Conservation (phyloP, 2,113 vertebrate genomes). For the Psettodes erumei region DNA sequence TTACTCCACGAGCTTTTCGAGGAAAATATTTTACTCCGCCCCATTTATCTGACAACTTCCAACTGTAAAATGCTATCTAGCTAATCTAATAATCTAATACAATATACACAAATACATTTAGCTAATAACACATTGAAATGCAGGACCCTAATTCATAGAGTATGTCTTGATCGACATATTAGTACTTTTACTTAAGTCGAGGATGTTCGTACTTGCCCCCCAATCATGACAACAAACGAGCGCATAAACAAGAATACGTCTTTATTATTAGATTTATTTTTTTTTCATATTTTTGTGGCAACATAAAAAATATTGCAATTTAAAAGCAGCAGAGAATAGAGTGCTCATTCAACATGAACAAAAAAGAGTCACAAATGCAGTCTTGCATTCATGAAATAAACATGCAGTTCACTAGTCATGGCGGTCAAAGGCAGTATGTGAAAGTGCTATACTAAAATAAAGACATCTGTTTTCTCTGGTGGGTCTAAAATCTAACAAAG, state of each 20-base stretch:
- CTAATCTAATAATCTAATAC: too few relatives aligned
- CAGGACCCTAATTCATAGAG: too few relatives aligned
- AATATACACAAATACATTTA: too few relatives aligned
- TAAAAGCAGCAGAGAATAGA: conserved; percentile 72
- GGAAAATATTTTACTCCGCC: too few relatives aligned
- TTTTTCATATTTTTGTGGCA: conserved; percentile 32
- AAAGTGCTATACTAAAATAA: conserved; percentile 65
- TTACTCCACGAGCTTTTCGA: too few relatives aligned
- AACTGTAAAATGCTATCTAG: too few relatives aligned
- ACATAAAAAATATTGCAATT: conserved; percentile 62
- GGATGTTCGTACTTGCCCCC: not conserved
- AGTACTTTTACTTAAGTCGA: not conserved
- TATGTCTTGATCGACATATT: too few relatives aligned
- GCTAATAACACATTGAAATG: too few relatives aligned
- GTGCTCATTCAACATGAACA: conserved; percentile 82
- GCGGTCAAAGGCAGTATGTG: conserved; percentile 62
- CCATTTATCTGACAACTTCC: too few relatives aligned
- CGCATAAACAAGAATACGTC: conserved; percentile 38
- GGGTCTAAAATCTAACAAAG: conserved; percentile 20
- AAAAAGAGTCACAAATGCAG: conserved; percentile 75
- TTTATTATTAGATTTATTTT: conserved; percentile 71
- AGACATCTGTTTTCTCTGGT: not conserved
- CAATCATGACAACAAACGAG: not conserved
- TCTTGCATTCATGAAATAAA: conserved; percentile 64
- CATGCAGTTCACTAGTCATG: conserved; percentile 54